A percentile compares a stretch with the other conserved stretches of the same genome.
Evolutionary conservation across 2,113 vertebrate genomes (phyloP).

Genomic region (Xyrauchen texanus): DNA sequence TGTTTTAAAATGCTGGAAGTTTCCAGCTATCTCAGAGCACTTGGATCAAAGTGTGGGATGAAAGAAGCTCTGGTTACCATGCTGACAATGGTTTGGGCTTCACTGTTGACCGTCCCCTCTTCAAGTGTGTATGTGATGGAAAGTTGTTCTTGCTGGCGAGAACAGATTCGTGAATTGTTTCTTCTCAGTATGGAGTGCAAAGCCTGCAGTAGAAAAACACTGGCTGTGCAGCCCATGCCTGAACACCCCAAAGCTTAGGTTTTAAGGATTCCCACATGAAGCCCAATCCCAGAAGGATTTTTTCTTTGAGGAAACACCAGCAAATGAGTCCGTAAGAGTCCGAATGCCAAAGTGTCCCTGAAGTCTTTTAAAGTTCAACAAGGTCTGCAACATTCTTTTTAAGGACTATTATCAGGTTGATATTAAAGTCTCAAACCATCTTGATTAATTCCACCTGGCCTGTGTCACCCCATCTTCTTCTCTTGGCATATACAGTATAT

Average conservation of each 20-base stretch:
- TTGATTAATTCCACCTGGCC: no score
- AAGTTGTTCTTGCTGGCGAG: conserved; percentile 82
- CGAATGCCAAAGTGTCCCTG: no score
- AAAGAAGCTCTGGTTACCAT: conserved; percentile 79
- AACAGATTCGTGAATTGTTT: conserved; percentile 91
- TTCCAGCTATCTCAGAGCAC: background rate
- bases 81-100: conserved; percentile 87
- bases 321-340: background rate
- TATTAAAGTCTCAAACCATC: no score
- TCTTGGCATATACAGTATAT: background rate
- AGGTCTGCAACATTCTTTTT: background rate
- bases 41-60: background rate
- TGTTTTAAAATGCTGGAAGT: background rate
- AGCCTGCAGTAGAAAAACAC: conserved; percentile 89
- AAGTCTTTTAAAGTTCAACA: no score
- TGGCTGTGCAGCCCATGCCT: conserved; percentile 92
- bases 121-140: conserved; percentile 83
- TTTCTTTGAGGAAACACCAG: background rate
- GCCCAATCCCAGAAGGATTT: background rate
- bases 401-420: background rate
- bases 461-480: conserved; percentile 34
- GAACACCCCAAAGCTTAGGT: background rate
- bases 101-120: conserved; percentile 82
- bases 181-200: conserved; percentile 91
- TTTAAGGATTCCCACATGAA: background rate